Evolutionary conservation across 2,797 vertebrate genomes (phyloP), one percentile per base, ranked within the genome.

Genomic region (Myiotriccus ornatus): DNA sequence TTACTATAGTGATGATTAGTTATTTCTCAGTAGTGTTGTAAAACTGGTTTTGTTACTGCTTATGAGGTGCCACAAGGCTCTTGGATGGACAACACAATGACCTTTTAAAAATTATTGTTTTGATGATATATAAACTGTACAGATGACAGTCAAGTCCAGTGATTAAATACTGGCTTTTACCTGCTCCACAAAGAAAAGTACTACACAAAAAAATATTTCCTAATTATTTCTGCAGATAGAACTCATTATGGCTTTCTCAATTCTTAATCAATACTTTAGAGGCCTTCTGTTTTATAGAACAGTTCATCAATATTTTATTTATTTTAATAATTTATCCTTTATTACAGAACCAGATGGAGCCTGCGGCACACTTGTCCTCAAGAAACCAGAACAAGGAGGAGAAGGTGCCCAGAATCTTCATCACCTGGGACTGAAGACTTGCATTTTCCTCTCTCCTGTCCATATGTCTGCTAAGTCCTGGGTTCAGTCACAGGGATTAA

Each of bases 191-290:
- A 90, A 90, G 71, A 92, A 27, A 37, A 71, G 43, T 87, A 62
- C 76, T 65, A 70, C 50, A 70, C 65, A 89, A 92, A 91, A 91
- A 95, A 80, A 76, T 73, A 84, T 76, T 85, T 95, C 65, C 71
- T 95, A 90, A 93, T 96, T 96, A 93, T 94, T 97, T 92, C 87
- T 95, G 73, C 82, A 96, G 78, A 83, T 94, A 94, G 96, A 97
- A 85, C 83, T 96, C 97, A 97, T 97, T 94, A 97, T 94, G 62
- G 84, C 87, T 96, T 97, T 96, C 80, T 97, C 93, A 94, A 95
- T 98, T 97, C 96, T 94, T 95, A 96, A 97, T 97, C 97, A 96
- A 98, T 98, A 97, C 96, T 95, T 97, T 96, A 96, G 97, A 96
- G 49, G 91, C 81, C 87, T 94, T 97, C 96, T 97, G 96, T 91